These are phyloP conservation scores for Drosophila colorata DNA, from an alignment of 2,888 invertebrate species.

Conservation along the genomic window DNA sequence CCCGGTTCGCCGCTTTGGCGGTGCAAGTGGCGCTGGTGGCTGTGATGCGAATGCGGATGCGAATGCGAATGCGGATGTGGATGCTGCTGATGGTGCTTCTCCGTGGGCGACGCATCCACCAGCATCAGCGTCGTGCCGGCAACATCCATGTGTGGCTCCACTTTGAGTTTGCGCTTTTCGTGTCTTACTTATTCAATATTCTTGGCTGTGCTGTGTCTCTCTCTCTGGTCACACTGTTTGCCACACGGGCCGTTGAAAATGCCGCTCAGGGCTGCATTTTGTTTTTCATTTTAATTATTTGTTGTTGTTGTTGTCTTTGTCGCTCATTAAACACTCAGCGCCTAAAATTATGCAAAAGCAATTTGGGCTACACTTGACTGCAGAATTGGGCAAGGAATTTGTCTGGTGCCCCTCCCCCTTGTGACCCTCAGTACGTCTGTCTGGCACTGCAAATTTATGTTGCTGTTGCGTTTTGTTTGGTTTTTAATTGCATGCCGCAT, in stretches of 20 bases:
- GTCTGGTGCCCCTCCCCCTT: conserved; percentile 2
- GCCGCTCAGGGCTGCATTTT: conserved; percentile 21
- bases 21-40: conserved; percentile 45
- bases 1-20: conserved; percentile 65
- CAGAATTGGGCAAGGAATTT: conserved; percentile 20
- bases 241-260: not conserved
- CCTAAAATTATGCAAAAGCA: conserved; percentile 34
- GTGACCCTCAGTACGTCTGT: conserved; percentile 1
- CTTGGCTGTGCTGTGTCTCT: not conserved
- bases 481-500: conserved; percentile 66
- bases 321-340: conserved; percentile 30
- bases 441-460: conserved; percentile 65
- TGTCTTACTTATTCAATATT: not conserved
- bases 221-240: conserved; percentile 11
- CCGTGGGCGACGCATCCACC: conserved; percentile 63
- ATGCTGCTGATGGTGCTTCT: conserved; percentile 38
- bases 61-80: conserved; percentile 23
- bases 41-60: conserved; percentile 17
- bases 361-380: conserved; percentile 31
- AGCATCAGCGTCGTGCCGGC: conserved; percentile 76
- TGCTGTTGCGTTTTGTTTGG: conserved; percentile 50
- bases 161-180: conserved; percentile 13
- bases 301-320: not conserved
- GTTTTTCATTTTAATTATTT: conserved; percentile 1
- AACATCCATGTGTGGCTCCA: conserved; percentile 74